These are phyloP conservation scores for Cardiocondyla obscurior DNA, from an alignment of 1,140 invertebrate genomes.

Conservation along the genomic window DNA sequence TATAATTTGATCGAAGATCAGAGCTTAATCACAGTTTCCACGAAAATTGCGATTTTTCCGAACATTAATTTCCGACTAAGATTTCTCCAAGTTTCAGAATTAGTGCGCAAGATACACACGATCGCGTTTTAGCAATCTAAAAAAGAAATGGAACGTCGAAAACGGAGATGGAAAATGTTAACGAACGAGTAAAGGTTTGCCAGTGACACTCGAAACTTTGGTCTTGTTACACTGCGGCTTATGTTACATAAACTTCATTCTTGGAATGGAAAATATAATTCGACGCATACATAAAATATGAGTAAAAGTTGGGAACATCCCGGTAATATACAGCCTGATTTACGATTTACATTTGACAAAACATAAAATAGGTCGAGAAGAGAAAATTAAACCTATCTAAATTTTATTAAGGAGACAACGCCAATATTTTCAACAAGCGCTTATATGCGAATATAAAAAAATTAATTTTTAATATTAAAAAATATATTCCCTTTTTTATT, in stretches of 20 bases:
- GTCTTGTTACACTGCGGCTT: slow-evolving; percentile 8
- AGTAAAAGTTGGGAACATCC: background rate
- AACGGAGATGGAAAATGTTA: slow-evolving; percentile 30
- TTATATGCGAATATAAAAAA: background rate
- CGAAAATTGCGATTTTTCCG: background rate
- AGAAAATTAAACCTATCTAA: background rate
- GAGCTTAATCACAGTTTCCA: background rate
- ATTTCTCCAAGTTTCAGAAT: background rate
- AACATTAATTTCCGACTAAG: background rate
- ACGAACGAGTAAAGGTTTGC: slow-evolving; percentile 5
- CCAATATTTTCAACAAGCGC: background rate
- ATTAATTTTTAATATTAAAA: background rate
- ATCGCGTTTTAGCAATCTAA: background rate
- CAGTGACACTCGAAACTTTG: slow-evolving; percentile 10
- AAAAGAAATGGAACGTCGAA: background rate
- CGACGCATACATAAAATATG: background rate
- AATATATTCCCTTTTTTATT: background rate
- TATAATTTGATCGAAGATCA: background rate
- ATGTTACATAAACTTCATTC: background rate
- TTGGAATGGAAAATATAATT: slow-evolving; percentile 5
- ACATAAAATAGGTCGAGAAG: background rate
- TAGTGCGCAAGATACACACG: background rate
- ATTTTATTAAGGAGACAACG: background rate
- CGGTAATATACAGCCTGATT: background rate
- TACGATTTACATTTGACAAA: background rate